These are phyloP conservation scores for Trissolcus basalis DNA, from an alignment of 1,140 invertebrate species.

Conservation along the genomic window DNA sequence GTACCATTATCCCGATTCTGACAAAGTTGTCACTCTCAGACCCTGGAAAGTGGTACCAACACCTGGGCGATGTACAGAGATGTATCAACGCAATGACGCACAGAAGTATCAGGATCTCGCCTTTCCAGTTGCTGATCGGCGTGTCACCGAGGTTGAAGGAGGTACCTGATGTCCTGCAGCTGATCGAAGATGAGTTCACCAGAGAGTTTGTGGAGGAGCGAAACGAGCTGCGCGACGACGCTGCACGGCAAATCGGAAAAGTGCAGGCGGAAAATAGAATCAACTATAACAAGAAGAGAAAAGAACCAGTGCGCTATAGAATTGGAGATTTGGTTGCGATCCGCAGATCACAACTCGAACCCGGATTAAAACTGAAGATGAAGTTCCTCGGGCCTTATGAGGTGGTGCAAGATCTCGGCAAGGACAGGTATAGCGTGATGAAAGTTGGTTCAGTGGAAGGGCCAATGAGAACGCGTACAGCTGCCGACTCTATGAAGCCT, in stretches of 20 bases:
- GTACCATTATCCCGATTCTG: no score
- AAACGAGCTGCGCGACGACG: background rate
- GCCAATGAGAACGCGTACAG: background rate
- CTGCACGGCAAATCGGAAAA: background rate
- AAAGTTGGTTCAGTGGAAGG: background rate
- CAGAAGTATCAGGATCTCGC: no score
- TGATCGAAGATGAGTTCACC: background rate
- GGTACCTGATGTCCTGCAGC: background rate
- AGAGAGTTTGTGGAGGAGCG: background rate
- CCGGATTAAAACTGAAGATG: background rate
- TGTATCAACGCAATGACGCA: no score
- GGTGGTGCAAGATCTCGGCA: background rate
- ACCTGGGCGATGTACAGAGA: no score
- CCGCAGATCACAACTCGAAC: background rate
- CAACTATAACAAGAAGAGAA: background rate
- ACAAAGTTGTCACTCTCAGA: no score
- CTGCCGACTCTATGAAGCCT: background rate
- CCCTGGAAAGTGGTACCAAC: no score
- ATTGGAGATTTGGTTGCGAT: background rate
- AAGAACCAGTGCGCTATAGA: background rate
- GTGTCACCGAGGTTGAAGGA: background rate
- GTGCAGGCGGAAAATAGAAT: background rate
- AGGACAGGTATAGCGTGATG: background rate
- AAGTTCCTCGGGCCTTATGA: background rate
- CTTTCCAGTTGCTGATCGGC: no score